Evolutionary conservation across 2,888 invertebrate genomes (phyloP).

Genomic region (Melanchra persicariae): DNA sequence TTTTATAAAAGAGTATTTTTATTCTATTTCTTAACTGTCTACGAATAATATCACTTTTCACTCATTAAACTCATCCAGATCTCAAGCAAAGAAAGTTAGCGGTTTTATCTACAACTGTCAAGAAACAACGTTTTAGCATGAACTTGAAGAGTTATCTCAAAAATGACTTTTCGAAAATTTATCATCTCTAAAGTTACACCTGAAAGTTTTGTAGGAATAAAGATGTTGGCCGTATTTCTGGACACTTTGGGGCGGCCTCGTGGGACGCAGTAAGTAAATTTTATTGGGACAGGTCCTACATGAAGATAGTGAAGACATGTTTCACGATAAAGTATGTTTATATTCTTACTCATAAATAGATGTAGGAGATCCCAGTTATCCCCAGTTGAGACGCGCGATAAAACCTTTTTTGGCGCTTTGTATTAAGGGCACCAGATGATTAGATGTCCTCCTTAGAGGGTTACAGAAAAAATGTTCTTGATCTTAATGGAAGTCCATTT

Average conservation of each 20-base stretch:
- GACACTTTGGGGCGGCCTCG: constrained; percentile 51
- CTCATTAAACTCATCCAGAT: constrained; percentile 34
- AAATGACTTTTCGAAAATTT: constrained; percentile 50
- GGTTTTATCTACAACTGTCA: constrained; percentile 35
- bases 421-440: constrained; percentile 34
- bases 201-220: constrained; percentile 60
- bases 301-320: constrained; percentile 23
- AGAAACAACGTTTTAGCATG: constrained; percentile 49
- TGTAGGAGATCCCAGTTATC: constrained; percentile 5
- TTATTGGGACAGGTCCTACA: constrained; percentile 47
- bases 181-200: constrained; percentile 53
- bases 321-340: constrained; percentile 23
- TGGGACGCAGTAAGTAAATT: constrained; percentile 55
- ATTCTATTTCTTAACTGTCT: background rate
- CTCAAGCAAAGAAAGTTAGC: constrained; percentile 30
- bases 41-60: constrained; percentile 14
- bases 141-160: constrained; percentile 34
- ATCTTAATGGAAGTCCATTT: constrained; percentile 12
- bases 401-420: constrained; percentile 27
- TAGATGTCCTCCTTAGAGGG: constrained; percentile 12
- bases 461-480: constrained; percentile 32
- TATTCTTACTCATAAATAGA: constrained; percentile 33
- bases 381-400: constrained; percentile 8
- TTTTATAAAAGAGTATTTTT: background rate
- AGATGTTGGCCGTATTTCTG: constrained; percentile 48